Evolutionary conservation across 2,888 invertebrate species (phyloP).

Genomic region (Sclerodermus sp.): DNA sequence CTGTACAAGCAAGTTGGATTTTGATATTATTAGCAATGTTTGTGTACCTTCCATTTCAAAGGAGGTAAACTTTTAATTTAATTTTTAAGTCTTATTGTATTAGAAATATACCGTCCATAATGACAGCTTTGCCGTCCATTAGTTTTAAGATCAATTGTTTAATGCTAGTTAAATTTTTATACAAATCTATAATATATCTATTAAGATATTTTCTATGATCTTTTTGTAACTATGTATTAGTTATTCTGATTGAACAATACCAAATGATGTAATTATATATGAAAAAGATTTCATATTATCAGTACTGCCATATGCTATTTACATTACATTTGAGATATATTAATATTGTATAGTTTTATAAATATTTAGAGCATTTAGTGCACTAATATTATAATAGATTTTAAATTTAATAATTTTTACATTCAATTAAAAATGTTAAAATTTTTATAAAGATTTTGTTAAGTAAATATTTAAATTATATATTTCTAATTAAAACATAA

Average conservation of each 20-base stretch:
- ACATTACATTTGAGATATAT: conserved; percentile 14
- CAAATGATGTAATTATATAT: no score
- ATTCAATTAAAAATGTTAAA: not conserved
- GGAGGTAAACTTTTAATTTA: conserved; percentile 20
- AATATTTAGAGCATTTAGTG: not conserved
- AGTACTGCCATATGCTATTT: no score
- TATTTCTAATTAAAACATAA: not conserved
- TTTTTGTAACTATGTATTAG: no score
- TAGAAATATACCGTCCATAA: not conserved
- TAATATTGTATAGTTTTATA: not conserved
- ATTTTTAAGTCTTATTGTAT: not conserved
- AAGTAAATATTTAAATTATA: no score
- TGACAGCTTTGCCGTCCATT: not conserved
- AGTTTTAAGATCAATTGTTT: no score
- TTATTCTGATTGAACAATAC: no score
- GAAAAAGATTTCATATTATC: no score
- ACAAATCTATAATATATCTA: no score
- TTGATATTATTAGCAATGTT: conserved; percentile 37
- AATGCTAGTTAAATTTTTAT: no score
- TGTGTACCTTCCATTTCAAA: conserved; percentile 30
- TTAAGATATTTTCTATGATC: no score
- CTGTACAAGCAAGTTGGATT: conserved; percentile 64
- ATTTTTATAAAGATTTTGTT: no score
- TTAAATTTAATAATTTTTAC: not conserved
- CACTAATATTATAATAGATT: not conserved